A percentile compares a stretch with the other conserved stretches of the same genome.
Evolutionary conservation across 2,888 invertebrate species (phyloP).

Genomic region (Mesorhabditis sp.): DNA sequence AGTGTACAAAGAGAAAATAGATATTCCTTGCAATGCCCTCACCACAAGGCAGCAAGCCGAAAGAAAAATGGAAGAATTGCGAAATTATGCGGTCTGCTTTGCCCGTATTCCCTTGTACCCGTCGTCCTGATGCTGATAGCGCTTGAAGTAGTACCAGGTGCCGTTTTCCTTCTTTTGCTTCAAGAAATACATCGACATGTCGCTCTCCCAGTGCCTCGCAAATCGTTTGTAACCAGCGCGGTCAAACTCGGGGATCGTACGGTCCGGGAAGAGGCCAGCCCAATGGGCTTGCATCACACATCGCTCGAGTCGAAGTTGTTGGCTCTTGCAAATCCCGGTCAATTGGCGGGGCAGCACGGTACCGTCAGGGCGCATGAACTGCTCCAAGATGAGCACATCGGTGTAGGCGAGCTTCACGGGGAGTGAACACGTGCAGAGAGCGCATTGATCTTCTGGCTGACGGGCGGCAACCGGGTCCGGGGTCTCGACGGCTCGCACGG

Average conservation of each 20-base stretch:
- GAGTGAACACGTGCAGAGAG: slow-evolving; percentile 48
- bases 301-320: slow-evolving; percentile 50
- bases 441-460: slow-evolving; percentile 29
- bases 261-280: slow-evolving; percentile 60
- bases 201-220: slow-evolving; percentile 49
- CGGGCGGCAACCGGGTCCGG: slow-evolving; percentile 15
- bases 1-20: not conserved
- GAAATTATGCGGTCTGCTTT: slow-evolving; percentile 1
- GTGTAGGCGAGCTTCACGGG: slow-evolving; percentile 48
- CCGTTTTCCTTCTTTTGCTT: slow-evolving; percentile 44
- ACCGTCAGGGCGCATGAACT: slow-evolving; percentile 59
- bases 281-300: slow-evolving; percentile 57
- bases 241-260: slow-evolving; percentile 48
- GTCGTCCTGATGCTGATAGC: slow-evolving; percentile 17
- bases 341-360: slow-evolving; percentile 56
- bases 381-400: slow-evolving; percentile 59
- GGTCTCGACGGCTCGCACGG: slow-evolving; percentile 26
- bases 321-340: slow-evolving; percentile 54
- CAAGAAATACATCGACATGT: slow-evolving; percentile 51
- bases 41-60: not conserved
- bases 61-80: not conserved
- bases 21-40: not conserved
- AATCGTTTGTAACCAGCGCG: slow-evolving; percentile 54
- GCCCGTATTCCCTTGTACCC: not conserved
- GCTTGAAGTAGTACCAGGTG: slow-evolving; percentile 54